phyloP scores from a whole-genome alignment of 2,113 vertebrate species.

The Macaca nemestrina region DNA sequence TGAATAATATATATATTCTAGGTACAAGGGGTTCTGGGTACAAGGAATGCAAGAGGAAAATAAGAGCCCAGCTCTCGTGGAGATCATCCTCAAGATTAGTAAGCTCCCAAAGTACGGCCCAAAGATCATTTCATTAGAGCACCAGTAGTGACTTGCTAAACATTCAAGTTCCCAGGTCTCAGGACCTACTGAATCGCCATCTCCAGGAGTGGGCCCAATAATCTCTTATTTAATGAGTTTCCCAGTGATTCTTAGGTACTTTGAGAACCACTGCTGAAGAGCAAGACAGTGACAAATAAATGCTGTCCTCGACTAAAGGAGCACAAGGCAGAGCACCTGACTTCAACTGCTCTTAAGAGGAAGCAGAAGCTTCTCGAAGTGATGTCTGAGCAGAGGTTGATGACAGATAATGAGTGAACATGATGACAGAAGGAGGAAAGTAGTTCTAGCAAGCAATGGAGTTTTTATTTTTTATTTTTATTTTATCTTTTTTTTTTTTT shows the following conservation, averaged over 20 bases:
- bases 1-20: neutral
- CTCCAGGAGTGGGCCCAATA: neutral
- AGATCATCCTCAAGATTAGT: neutral
- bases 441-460: neutral
- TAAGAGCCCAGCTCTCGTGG: neutral
- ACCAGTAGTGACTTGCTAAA: neutral
- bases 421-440: neutral
- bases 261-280: neutral
- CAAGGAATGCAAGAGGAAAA: neutral
- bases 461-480: neutral
- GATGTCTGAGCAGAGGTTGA: neutral
- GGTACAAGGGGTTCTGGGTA: neutral
- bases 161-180: neutral
- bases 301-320: neutral
- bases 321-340: neutral
- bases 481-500: neutral
- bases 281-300: neutral
- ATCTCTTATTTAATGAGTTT: neutral
- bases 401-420: neutral
- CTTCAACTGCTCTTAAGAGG: neutral
- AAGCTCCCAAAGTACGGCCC: neutral
- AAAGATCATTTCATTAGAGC: neutral
- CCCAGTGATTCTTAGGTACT: neutral
- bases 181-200: neutral
- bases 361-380: neutral